These are phyloP conservation scores for Onychostoma macrolepis DNA, from an alignment of 2,113 vertebrate genomes.

Conservation along the genomic window DNA sequence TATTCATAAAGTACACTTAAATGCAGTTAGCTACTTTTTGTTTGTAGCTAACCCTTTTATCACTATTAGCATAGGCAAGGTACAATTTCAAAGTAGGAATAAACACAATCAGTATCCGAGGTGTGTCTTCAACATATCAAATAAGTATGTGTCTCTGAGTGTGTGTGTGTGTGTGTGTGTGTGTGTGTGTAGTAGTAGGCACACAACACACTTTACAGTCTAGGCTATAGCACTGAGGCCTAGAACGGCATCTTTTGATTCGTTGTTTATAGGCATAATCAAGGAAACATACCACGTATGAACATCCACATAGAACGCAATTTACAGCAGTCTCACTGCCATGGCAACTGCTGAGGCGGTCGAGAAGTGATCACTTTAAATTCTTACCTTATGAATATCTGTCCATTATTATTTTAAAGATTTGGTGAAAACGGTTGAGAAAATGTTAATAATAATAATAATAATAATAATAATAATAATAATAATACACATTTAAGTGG, in stretches of 20 bases:
- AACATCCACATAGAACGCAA: slow-evolving; percentile 2
- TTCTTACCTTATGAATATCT: background rate
- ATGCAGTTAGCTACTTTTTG: background rate
- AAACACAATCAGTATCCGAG: background rate
- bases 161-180: background rate
- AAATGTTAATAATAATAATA: background rate
- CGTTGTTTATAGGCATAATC: background rate
- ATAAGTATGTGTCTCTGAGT: background rate
- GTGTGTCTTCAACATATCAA: background rate
- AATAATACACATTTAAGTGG: background rate
- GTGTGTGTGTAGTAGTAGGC: background rate
- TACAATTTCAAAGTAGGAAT: background rate
- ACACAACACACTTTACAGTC: background rate
- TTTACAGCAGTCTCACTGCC: slow-evolving; percentile 27
- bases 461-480: background rate
- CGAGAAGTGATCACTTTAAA: background rate
- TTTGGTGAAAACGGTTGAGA: background rate
- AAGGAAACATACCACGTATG: slow-evolving; percentile 18
- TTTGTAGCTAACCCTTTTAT: background rate
- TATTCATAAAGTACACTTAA: background rate
- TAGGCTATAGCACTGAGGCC: background rate
- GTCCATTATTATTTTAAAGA: background rate
- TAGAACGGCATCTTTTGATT: slow-evolving; percentile 12
- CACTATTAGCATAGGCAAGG: background rate
- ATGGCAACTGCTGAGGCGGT: slow-evolving; percentile 31